These are phyloP conservation scores for Ispidina picta DNA, from an alignment of 2,797 vertebrate genomes.

Conservation along the genomic window DNA sequence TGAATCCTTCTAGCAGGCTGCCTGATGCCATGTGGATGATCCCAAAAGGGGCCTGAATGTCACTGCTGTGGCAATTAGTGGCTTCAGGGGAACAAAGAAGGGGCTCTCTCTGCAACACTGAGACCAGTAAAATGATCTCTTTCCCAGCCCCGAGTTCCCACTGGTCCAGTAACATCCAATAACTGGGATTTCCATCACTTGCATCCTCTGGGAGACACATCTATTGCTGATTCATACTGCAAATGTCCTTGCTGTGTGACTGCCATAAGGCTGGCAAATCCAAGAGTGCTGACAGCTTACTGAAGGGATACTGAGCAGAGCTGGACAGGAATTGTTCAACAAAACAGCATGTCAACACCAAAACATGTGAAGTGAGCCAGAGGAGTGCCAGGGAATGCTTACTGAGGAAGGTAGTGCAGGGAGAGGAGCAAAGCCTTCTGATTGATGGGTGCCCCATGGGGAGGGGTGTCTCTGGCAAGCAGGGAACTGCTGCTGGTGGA, in stretches of 20 bases:
- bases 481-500: background rate
- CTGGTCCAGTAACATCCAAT: slow-evolving; percentile 54
- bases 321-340: slow-evolving; percentile 29
- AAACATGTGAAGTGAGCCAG: slow-evolving; percentile 9
- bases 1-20: background rate
- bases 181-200: slow-evolving; percentile 59
- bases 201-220: slow-evolving; percentile 19
- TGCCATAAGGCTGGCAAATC: slow-evolving; percentile 14
- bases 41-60: background rate
- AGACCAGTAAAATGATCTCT: slow-evolving; percentile 36
- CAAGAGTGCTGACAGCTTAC: slow-evolving; percentile 31
- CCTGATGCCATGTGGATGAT: background rate
- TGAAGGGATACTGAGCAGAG: slow-evolving; percentile 40
- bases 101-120: slow-evolving; percentile 17
- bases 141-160: slow-evolving; percentile 35
- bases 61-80: slow-evolving; percentile 39
- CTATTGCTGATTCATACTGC: slow-evolving; percentile 10
- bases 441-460: background rate
- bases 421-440: background rate
- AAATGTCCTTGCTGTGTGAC: background rate
- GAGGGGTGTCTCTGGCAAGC: background rate
- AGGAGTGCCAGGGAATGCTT: background rate
- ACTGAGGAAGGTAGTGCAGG: background rate
- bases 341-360: slow-evolving; percentile 43
- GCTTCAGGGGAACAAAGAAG: slow-evolving; percentile 35